These are phyloP conservation scores for Noctilio leporinus DNA, from an alignment of 2,113 vertebrate genomes.

Conservation along the genomic window DNA sequence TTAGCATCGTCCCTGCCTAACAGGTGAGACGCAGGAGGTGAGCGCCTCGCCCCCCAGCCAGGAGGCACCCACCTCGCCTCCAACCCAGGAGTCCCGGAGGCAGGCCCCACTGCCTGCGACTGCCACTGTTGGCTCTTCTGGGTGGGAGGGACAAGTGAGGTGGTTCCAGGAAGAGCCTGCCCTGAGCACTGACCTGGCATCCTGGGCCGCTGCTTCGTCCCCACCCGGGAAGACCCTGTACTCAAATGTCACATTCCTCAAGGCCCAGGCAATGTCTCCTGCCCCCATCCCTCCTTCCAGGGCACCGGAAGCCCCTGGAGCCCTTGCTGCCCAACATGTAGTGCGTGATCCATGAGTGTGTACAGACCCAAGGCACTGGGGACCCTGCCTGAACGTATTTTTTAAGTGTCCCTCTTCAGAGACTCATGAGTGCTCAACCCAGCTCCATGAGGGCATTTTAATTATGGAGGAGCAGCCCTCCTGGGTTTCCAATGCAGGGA, in stretches of 20 bases:
- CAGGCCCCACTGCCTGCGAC: not conserved
- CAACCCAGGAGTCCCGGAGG: not conserved
- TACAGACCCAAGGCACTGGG: fast-evolving
- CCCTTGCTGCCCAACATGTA: fast-evolving
- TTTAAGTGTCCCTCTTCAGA: not conserved
- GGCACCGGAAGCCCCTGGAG: fast-evolving
- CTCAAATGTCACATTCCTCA: not conserved
- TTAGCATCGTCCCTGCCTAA: not conserved
- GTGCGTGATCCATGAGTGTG: fast-evolving
- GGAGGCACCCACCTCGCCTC: not conserved
- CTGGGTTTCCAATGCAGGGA: not conserved
- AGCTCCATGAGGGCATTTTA: not conserved
- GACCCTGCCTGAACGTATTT: not conserved
- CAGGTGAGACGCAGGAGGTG: not conserved
- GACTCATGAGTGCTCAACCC: fast-evolving
- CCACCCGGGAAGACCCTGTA: not conserved
- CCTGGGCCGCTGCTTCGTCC: not conserved
- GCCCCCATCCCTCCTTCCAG: not conserved
- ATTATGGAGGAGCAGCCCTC: fast-evolving
- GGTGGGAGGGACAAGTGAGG: fast-evolving
- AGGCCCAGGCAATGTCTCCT: not conserved
- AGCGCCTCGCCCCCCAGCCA: not conserved
- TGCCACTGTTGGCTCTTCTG: not conserved
- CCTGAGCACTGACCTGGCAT: not conserved
- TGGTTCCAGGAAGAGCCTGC: not conserved